A percentile compares a stretch with the other conserved stretches of the same genome.
These are phyloP conservation scores for Sardina pilchardus DNA, from an alignment of 2,113 vertebrate genomes.

Conservation along the genomic window DNA sequence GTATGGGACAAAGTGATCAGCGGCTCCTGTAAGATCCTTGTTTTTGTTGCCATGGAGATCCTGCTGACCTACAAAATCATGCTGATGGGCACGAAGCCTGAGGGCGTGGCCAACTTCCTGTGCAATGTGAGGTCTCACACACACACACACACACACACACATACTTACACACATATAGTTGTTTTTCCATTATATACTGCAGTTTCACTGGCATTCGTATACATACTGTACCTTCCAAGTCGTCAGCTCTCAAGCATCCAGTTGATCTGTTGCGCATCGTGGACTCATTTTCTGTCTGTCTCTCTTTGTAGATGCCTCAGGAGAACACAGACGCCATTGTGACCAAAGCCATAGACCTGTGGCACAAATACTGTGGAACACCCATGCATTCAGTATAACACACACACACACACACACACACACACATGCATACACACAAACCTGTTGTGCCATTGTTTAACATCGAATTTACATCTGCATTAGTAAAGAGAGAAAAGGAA, in stretches of 20 bases:
- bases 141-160: not conserved
- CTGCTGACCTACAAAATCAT: slow-evolving; percentile 93
- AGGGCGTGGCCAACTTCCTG: slow-evolving; percentile 84
- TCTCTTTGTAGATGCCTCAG: slow-evolving; percentile 82
- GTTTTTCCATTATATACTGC: no score
- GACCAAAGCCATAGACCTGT: slow-evolving; percentile 94
- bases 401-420: not conserved
- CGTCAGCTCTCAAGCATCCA: not conserved
- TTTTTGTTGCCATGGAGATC: slow-evolving; percentile 95
- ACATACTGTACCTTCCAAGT: not conserved
- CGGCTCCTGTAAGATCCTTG: slow-evolving; percentile 96
- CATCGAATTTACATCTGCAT: not conserved
- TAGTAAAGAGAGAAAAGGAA: not conserved
- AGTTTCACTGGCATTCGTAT: not conserved
- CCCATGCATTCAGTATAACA: slow-evolving; percentile 82
- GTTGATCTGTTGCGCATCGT: not conserved
- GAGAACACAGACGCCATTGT: slow-evolving; percentile 96
- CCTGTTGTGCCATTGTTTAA: not conserved
- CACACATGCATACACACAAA: not conserved
- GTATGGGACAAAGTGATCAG: slow-evolving; percentile 99
- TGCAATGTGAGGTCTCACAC: slow-evolving; percentile 81
- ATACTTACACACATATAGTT: not conserved
- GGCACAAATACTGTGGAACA: slow-evolving; percentile 93
- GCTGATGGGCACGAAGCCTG: slow-evolving; percentile 82
- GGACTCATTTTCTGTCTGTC: not conserved